These are phyloP conservation scores for Callopanchax toddi DNA, from an alignment of 2,113 vertebrate genomes.

Conservation along the genomic window DNA sequence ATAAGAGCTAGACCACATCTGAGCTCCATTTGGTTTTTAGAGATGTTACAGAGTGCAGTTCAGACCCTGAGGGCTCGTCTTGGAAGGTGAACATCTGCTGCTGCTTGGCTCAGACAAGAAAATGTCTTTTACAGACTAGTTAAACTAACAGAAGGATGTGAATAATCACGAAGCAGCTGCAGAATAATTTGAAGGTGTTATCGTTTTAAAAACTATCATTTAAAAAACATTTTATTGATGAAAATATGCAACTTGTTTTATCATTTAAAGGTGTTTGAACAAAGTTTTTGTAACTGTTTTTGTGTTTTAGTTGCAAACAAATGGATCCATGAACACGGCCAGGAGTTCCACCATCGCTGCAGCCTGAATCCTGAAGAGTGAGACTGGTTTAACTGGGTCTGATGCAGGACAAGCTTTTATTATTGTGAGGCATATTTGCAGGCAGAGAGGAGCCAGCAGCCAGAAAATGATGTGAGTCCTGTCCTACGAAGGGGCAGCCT, in stretches of 20 bases:
- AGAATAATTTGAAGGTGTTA: conserved; percentile 26
- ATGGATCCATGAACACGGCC: conserved; percentile 93
- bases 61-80: conserved; percentile 32
- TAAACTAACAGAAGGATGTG: conserved; percentile 28
- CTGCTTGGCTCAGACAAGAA: conserved; percentile 31
- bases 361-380: conserved; percentile 81
- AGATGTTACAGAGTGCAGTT: conserved; percentile 40
- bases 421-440: conserved; percentile 42
- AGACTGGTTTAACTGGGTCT: conserved; percentile 47
- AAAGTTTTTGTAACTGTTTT: neutral
- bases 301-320: conserved; percentile 90
- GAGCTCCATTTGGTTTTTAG: conserved; percentile 47
- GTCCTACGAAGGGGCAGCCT: neutral
- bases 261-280: neutral
- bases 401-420: conserved; percentile 56
- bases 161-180: conserved; percentile 35
- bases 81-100: conserved; percentile 51
- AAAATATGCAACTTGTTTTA: too few species aligned
- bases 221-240: too few species aligned
- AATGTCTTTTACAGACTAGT: conserved; percentile 18
- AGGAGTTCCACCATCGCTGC: conserved; percentile 90
- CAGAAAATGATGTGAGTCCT: conserved; percentile 33
- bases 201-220: too few species aligned
- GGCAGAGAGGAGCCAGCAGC: conserved; percentile 29
- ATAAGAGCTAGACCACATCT: conserved; percentile 53